These are phyloP conservation scores for Ennomos quercinarius DNA, from an alignment of 2,888 invertebrate genomes.

Conservation along the genomic window DNA sequence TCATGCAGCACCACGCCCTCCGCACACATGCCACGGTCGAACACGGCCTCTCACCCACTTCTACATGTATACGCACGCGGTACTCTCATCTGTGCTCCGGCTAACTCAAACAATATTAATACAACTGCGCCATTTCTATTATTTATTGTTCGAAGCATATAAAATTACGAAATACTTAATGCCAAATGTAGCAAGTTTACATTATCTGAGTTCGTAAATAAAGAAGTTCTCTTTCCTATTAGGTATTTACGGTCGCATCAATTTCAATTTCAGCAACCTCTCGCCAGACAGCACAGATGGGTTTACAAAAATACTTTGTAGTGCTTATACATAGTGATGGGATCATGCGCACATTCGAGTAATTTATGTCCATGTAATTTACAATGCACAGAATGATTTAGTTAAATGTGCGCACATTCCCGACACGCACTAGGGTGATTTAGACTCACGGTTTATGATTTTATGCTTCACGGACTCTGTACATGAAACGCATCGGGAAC, in stretches of 20 bases:
- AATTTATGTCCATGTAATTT: slow-evolving; percentile 17
- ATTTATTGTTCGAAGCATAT: slow-evolving; percentile 3
- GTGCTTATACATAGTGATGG: slow-evolving; percentile 45
- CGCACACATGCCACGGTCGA: slow-evolving; percentile 79
- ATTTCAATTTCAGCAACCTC: neutral
- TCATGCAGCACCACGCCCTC: slow-evolving; percentile 84
- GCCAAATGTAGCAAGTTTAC: too few species aligned
- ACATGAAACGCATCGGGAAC: slow-evolving; percentile 63
- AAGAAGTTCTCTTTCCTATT: too few species aligned
- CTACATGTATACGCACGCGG: slow-evolving; percentile 45
- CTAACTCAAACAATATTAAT: neutral
- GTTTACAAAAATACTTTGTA: slow-evolving; percentile 40
- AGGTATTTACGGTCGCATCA: too few species aligned
- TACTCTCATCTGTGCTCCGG: slow-evolving; percentile 42
- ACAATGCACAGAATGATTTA: slow-evolving; percentile 28
- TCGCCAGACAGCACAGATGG: slow-evolving; percentile 34
- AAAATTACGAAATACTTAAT: too few species aligned
- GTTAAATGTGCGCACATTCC: slow-evolving; percentile 43
- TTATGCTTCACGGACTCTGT: slow-evolving; percentile 65
- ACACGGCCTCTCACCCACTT: slow-evolving; percentile 55
- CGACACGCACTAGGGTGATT: slow-evolving; percentile 40
- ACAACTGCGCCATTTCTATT: neutral
- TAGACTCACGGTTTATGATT: slow-evolving; percentile 49
- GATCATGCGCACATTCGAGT: slow-evolving; percentile 40
- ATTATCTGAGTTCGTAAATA: too few species aligned